Conservation (phyloP, 2,113 vertebrate species). For the Capreolus pygargus region DNA sequence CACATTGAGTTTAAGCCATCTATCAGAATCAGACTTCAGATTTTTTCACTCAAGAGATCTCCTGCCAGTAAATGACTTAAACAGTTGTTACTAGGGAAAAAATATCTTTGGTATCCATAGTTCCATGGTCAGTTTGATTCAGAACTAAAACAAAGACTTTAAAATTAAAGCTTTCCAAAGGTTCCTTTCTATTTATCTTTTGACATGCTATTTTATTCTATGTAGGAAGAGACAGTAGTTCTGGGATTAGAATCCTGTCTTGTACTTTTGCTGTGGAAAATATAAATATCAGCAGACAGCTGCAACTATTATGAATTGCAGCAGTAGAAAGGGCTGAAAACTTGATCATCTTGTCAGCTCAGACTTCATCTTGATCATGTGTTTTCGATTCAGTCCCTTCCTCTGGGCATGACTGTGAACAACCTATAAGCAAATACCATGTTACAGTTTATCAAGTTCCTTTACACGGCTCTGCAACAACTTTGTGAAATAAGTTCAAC, state of each 20-base stretch:
- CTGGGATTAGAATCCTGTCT: neutral
- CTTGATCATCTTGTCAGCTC: neutral
- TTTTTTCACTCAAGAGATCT: neutral
- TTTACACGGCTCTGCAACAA: neutral
- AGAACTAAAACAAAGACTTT: slow-evolving; percentile 9
- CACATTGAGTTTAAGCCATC: neutral
- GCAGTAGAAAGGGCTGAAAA: neutral
- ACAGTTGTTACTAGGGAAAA: neutral
- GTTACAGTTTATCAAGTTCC: neutral
- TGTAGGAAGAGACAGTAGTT: neutral
- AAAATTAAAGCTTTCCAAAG: neutral
- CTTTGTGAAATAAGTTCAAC: neutral
- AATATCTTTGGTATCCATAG: neutral
- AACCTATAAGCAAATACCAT: neutral
- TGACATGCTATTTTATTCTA: neutral
- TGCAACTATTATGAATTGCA: neutral
- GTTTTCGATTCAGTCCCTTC: neutral
- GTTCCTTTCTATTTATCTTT: neutral
- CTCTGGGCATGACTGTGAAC: neutral
- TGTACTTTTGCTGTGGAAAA: slow-evolving; percentile 36
- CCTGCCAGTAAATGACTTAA: neutral
- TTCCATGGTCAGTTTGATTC: neutral
- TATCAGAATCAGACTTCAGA: neutral
- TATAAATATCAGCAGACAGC: neutral
- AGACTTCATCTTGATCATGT: neutral